Conservation (phyloP, 64 coral and sea anemone genomes). For the Catalaphyllia jardinei region DNA sequence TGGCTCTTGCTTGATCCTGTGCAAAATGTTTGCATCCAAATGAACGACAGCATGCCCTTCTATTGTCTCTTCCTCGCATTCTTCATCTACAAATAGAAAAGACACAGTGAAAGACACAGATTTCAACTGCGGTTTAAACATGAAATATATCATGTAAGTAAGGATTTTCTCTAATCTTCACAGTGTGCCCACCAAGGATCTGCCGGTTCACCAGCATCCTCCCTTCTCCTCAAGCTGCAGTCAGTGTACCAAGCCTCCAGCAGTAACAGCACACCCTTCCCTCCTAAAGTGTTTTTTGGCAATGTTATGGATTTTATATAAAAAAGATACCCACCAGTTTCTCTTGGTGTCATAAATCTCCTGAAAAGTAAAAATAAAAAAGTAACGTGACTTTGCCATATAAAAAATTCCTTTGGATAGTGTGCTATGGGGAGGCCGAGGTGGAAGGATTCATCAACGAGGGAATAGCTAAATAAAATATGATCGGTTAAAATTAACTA, state of each 20-base stretch:
- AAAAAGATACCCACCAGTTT: neutral
- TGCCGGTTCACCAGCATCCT: too few relatives aligned
- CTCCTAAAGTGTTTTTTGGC: too few relatives aligned
- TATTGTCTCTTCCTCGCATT: neutral
- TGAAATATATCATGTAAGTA: neutral
- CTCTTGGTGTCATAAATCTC: neutral
- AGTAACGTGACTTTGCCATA: neutral
- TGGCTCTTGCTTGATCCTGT: conserved; percentile 27
- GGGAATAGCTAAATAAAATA: too few relatives aligned
- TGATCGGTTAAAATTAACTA: too few relatives aligned
- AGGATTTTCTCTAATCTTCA: neutral
- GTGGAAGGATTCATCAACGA: too few relatives aligned
- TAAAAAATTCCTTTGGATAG: too few relatives aligned
- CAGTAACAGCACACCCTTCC: too few relatives aligned
- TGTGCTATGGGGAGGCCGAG: too few relatives aligned
- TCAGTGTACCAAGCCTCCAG: too few relatives aligned
- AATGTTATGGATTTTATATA: too few relatives aligned
- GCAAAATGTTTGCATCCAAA: neutral
- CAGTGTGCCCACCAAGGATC: too few relatives aligned
- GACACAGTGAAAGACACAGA: neutral
- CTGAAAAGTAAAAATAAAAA: neutral
- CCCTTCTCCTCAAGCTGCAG: too few relatives aligned
- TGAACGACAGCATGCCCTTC: conserved; percentile 8
- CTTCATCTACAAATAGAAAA: neutral
- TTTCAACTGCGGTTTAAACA: neutral